These are phyloP conservation scores for Drosophila kurseongensis DNA, from an alignment of 1,140 invertebrate genomes.

Conservation along the genomic window DNA sequence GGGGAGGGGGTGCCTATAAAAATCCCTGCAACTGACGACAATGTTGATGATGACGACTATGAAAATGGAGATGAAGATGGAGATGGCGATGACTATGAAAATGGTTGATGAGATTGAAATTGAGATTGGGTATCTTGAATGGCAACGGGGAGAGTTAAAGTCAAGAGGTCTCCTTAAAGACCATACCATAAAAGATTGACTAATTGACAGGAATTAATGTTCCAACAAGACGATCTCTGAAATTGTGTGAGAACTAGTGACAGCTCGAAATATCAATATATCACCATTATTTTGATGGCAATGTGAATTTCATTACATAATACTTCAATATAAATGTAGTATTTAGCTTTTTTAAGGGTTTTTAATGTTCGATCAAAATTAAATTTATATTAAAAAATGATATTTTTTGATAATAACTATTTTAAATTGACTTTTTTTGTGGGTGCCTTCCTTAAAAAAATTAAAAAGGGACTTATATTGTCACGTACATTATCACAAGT, in stretches of 20 bases:
- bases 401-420: too few species aligned
- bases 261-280: not conserved
- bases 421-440: too few species aligned
- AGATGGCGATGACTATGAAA: slow-evolving; percentile 38
- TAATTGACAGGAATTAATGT: slow-evolving; percentile 2
- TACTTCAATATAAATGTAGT: too few species aligned
- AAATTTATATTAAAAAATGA: too few species aligned
- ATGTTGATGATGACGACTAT: slow-evolving; percentile 49
- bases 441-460: too few species aligned
- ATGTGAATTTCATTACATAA: too few species aligned
- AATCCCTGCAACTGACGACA: slow-evolving; percentile 56
- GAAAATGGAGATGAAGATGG: slow-evolving; percentile 52
- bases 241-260: too few species aligned
- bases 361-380: too few species aligned
- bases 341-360: too few species aligned
- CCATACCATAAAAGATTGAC: not conserved
- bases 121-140: slow-evolving; percentile 20
- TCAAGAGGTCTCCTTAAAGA: not conserved
- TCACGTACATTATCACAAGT: too few species aligned
- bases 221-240: too few species aligned
- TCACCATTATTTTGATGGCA: not conserved
- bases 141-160: not conserved
- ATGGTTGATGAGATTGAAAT: slow-evolving; percentile 33
- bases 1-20: slow-evolving; percentile 44
- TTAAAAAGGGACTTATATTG: too few species aligned